phyloP scores from a whole-genome alignment of 2,888 invertebrate genomes.

The Drosophila atroscutellata region DNA sequence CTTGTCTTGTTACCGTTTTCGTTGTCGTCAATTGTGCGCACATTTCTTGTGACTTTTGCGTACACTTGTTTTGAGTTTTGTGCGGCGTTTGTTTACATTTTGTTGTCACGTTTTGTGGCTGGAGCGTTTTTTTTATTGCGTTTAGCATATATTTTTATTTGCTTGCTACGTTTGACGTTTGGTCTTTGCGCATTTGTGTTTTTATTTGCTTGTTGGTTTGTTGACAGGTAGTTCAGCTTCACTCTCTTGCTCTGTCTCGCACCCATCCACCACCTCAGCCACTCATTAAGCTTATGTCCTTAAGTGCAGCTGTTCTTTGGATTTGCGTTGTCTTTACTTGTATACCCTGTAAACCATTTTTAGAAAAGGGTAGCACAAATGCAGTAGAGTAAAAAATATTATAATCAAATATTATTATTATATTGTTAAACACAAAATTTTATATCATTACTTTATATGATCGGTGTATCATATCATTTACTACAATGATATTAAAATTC shows the following conservation, averaged over 20 bases:
- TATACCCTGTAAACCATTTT: constrained; percentile 13
- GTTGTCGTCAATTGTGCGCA: constrained; percentile 41
- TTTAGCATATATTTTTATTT: constrained; percentile 42
- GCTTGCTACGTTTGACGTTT: constrained; percentile 49
- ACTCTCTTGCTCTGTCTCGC: neutral
- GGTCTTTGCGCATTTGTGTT: constrained; percentile 37
- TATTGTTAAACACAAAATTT: neutral
- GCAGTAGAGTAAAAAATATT: neutral
- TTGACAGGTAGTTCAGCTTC: constrained; percentile 44
- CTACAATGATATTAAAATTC: neutral
- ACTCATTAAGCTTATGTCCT: constrained; percentile 38
- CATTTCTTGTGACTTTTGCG: constrained; percentile 37
- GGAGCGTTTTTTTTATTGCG: constrained; percentile 12
- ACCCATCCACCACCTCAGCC: neutral
- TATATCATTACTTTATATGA: neutral
- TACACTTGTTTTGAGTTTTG: constrained; percentile 15
- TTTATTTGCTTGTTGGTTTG: constrained; percentile 67
- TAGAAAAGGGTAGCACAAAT: neutral
- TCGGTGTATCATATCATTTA: neutral
- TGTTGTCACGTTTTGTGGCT: constrained; percentile 57
- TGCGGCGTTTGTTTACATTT: constrained; percentile 45
- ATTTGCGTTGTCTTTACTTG: constrained; percentile 16
- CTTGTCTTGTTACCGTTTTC: constrained; percentile 29
- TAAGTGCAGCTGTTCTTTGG: constrained; percentile 14
- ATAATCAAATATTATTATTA: neutral